Percentiles rank a stretch among this genome's conserved stretches.
These are phyloP conservation scores for Melinaea menophilus DNA, from an alignment of 2,888 invertebrate genomes.

Conservation along the genomic window DNA sequence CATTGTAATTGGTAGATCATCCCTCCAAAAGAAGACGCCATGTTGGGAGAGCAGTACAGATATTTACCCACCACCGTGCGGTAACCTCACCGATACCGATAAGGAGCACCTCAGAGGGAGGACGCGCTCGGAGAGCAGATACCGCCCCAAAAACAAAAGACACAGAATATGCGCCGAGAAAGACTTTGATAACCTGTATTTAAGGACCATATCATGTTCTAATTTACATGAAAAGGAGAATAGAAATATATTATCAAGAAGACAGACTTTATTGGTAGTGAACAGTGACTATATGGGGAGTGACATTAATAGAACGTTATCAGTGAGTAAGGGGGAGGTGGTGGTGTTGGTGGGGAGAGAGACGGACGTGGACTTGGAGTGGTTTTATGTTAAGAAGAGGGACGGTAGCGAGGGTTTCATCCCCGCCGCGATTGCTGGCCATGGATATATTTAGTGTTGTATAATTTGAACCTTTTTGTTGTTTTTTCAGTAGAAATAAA, in stretches of 20 bases:
- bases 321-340: conserved; percentile 85
- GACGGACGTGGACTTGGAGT: conserved; percentile 80
- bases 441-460: conserved; percentile 81
- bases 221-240: conserved; percentile 47
- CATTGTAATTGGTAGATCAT: conserved; percentile 50
- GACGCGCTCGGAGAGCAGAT: conserved; percentile 83
- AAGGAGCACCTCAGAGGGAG: conserved; percentile 81
- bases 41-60: conserved; percentile 91
- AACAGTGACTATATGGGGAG: conserved; percentile 80
- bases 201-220: conserved; percentile 72
- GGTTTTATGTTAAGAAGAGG: conserved; percentile 86
- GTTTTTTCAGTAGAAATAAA: too few species aligned
- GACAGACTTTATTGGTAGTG: conserved; percentile 85
- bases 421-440: conserved; percentile 86
- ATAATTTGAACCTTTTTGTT: too few species aligned
- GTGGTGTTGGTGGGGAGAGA: conserved; percentile 79
- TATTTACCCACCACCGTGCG: conserved; percentile 87
- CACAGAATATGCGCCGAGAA: conserved; percentile 80
- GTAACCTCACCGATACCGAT: conserved; percentile 89
- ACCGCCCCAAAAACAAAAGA: conserved; percentile 60
- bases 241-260: conserved; percentile 51
- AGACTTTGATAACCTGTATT: conserved; percentile 84
- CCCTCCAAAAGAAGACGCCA: conserved; percentile 78
- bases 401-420: conserved; percentile 87
- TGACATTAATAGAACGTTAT: conserved; percentile 78